Conservation (phyloP, 1,140 invertebrate genomes). For the Panulirus ornatus region DNA sequence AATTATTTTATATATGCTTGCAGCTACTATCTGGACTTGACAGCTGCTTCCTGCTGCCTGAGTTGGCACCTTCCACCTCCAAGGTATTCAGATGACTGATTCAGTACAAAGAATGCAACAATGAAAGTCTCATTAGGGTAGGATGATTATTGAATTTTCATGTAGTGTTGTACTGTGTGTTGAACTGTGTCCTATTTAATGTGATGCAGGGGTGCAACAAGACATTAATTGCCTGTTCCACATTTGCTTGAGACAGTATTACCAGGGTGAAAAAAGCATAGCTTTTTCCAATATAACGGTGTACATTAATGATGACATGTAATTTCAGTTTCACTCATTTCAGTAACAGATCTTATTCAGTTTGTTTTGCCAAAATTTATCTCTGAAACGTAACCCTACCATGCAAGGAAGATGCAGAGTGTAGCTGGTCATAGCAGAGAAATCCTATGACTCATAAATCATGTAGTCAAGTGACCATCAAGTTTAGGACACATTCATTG, state of each 20-base stretch:
- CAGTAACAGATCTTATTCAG: too few species aligned
- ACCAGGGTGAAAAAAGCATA: background rate
- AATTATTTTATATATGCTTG: background rate
- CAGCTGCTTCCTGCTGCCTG: background rate
- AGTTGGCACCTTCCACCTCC: constrained; percentile 25
- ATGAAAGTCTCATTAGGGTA: constrained; percentile 69
- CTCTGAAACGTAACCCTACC: too few species aligned
- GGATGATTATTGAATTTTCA: constrained; percentile 41
- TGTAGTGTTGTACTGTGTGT: constrained; percentile 40
- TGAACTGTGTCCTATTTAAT: constrained; percentile 6
- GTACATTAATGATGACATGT: too few species aligned
- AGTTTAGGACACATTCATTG: too few species aligned
- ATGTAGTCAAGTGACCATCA: too few species aligned
- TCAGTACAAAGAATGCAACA: constrained; percentile 68
- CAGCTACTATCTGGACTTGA: background rate
- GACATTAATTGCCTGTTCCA: background rate
- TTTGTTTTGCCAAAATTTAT: too few species aligned
- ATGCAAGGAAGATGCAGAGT: too few species aligned
- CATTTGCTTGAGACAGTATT: background rate
- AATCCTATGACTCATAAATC: too few species aligned
- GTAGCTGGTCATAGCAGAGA: too few species aligned
- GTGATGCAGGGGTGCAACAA: background rate
- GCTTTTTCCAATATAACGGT: too few species aligned
- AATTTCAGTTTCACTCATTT: too few species aligned
- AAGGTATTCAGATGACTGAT: constrained; percentile 50